Evolutionary conservation across 2,797 vertebrate species (phyloP), one percentile per base, ranked within the genome.

Genomic region (Gymnoscopelus braueri): DNA sequence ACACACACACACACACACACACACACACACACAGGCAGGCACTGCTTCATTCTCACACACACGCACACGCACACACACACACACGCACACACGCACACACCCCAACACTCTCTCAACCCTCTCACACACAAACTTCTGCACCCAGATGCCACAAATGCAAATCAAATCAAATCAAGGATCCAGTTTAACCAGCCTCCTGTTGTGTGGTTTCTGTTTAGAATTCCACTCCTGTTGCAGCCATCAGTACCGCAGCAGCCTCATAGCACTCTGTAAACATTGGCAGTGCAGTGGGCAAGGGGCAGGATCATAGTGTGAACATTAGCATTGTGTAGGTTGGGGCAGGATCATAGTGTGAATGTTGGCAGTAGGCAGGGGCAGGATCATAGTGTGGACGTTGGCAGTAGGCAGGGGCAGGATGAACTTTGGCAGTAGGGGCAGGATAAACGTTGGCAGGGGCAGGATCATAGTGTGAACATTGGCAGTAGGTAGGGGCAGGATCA

Each of bases 181-280:
- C 67, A 14, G 53, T 44, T 60, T 44, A 60, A 49, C 62, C 71
- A 65, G 35, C 48, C 23, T 2, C 72, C 66, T 49, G 60, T 26
- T 35, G 53, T 10, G 12, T 60, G 49, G 3, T 4, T 67, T 26
- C 50, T 62, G 60, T 55, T 55, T 50, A 13, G 29, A 59, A 49
- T 52, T 68, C 60, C n/a, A 69, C 51, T 67, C 12, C 0, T 53
- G 64, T 56, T 58, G 62, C 65, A 69, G 49, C 81, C 65, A 44
- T 67, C 65, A 52, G 57, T 72, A 56, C 67, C 67, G 51, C 71
- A 53, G 69, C 73, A 80, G 57, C 60, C 71, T 63, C 76, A 65
- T 70, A 74, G 68, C 65, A 61, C 61, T 78, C 60, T 1, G 47
- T 29, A 4, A 29, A 29, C 26, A 29, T 29, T 29, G 19, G 19